Conservation (phyloP, 2,797 vertebrate species). For the Sebastiscus albofasciatus region DNA sequence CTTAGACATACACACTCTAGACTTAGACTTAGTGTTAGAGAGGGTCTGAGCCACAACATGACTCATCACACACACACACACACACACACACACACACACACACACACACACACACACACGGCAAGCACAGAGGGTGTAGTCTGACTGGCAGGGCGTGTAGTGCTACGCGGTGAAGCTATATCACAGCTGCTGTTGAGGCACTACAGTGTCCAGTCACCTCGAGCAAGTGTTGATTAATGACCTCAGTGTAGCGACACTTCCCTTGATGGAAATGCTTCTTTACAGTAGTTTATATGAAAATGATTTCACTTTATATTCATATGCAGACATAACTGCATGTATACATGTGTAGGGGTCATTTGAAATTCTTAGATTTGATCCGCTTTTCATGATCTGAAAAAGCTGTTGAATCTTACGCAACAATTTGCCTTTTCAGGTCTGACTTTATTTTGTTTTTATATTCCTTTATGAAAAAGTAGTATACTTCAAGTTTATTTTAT, state of each 20-base stretch:
- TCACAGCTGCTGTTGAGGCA: conserved; percentile 46
- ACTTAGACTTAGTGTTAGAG: too few relatives aligned
- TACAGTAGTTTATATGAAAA: conserved; percentile 50
- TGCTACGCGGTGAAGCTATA: conserved; percentile 33
- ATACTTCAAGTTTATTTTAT: too few relatives aligned
- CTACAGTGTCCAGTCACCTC: conserved; percentile 52
- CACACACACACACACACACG: not conserved
- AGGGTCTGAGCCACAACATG: too few relatives aligned
- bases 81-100: not conserved
- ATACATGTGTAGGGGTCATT: not conserved
- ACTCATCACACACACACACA: too few relatives aligned
- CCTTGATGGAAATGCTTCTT: conserved; percentile 53
- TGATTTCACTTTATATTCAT: conserved; percentile 11
- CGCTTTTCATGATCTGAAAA: not conserved
- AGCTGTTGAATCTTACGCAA: not conserved
- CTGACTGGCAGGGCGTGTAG: conserved; percentile 41
- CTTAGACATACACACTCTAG: too few relatives aligned
- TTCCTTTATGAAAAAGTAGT: not conserved
- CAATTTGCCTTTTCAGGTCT: not conserved
- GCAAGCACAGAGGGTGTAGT: conserved; percentile 10
- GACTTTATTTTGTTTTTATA: conserved; percentile 1
- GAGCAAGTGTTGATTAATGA: conserved; percentile 66
- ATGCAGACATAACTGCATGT: not conserved
- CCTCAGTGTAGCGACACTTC: conserved; percentile 29
- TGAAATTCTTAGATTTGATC: not conserved